Base-by-base conservation (phyloP, 2,113 vertebrate genomes). In the Ia io region DNA sequence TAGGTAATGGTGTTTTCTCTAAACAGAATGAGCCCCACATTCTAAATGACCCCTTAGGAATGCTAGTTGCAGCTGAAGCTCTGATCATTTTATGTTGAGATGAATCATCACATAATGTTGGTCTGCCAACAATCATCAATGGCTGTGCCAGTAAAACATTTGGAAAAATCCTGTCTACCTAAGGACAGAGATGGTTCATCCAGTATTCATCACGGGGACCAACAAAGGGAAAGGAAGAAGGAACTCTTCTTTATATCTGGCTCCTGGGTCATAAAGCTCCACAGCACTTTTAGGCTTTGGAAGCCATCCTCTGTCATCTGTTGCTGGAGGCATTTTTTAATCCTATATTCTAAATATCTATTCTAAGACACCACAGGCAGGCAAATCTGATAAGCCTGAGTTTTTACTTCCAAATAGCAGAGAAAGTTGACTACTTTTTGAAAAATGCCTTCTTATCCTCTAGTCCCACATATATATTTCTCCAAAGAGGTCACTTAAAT, bases 401-500 rank as follows among this genome's bases (percentile, higher is more conserved):
- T 16, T 78, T 89, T 84, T 28, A 59, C 25, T 79, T 71, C 28
- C 32, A 51, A 18, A 76, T n/a, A 80, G 63, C 7, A 79, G 2
- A 77, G 42, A 76, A 86, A 76, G 59, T 70, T 40, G 22, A 78
- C 35, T 86, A 35, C 16, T 37, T 77, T 83, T 88, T 74, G 44
- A 88, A 95, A 5, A 5, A 42, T 56, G 5, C 10, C 20, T 76
- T 92, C 32, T 44, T 83, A 22, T 42, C 44, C 30, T 77, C 42
- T 78, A 40, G 49, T 42, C 5, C 8, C 5, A 84, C 40, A 70
- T 86, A 1, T 3, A 37, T 79, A 65, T 91, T 84, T 59, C 37
- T 91, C 35, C 30, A 91, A 93, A 80, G 30, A 94, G 32, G 14
- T 94, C 32, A 44, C n/a, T 76, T 88, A 49, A 78, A 65, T 59